Evolutionary conservation across 2,888 invertebrate genomes (phyloP), one percentile per base, ranked within the genome.

Genomic region (Neoscelio sp.): DNA sequence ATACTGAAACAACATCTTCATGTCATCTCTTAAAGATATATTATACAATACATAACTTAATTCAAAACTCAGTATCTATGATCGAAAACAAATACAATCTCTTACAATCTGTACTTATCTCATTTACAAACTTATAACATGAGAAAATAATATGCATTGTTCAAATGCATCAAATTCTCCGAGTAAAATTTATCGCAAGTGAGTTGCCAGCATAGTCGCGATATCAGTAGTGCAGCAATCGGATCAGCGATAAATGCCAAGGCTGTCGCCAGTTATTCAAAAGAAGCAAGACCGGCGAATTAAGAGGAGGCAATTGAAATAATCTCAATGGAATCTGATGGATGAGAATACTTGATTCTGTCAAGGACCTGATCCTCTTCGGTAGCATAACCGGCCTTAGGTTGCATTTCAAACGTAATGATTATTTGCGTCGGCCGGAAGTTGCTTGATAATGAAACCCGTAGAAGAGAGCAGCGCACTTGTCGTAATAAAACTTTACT

Each of bases 401-500:
- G 67, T 79, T 62, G 68, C 78, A 74, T 76, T 78, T 80, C 67
- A 64, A 71, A 54, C 65, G 67, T 67, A 80, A 76, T 80, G 84
- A 85, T 87, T 86, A 85, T 84, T 84, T 74, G 82, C 81, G 82
- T 82, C 85, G 84, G 85, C 82, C 86, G 86, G 88, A 86, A 87
- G 85, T 82, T 80, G 83, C 56, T 79, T 78, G 82, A 82, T 86
- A 86, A 84, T 84, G 76, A 83, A 80, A 78, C 83, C 79, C 84
- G 86, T 80, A 84, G 86, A 88, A 88, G 86, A 88, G 87, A 88
- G 88, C 88, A 88, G 84, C 84, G 86, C 88, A 88, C 87, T 88
- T 88, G 88, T 88, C 86, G 87, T 85, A 87, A 87, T 88, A 87
- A 88, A 87, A 86, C 85, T 84, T 82, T 82, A 82, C 84, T 81